A percentile compares a stretch with the other conserved stretches of the same genome.
Conservation (phyloP, 2,113 vertebrate species). For the Xenopus laevis region DNA sequence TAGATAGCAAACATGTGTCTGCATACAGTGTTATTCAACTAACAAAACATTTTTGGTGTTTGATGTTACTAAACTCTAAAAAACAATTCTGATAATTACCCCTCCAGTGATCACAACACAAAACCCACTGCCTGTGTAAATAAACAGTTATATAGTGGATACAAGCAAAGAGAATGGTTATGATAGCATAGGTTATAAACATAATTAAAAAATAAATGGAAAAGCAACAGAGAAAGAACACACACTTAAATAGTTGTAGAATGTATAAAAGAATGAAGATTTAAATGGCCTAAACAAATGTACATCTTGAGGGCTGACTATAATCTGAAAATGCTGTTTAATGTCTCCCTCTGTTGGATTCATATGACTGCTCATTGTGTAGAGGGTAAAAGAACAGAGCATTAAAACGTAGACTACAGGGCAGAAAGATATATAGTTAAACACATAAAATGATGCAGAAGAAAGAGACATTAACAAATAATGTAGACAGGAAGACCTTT, state of each 20-base stretch:
- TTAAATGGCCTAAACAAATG: constrained; percentile 14
- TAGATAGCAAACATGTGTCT: no score
- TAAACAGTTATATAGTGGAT: no score
- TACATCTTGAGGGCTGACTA: neutral
- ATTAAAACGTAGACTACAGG: neutral
- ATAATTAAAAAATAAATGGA: no score
- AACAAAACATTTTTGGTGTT: no score
- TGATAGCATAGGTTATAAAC: no score
- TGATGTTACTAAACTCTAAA: no score
- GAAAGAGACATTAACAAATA: constrained; percentile 23
- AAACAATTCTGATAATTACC: no score
- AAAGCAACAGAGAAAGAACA: no score
- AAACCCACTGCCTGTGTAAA: no score
- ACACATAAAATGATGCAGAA: constrained; percentile 25
- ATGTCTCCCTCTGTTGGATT: constrained; percentile 28
- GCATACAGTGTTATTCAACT: no score
- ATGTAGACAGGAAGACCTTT: constrained; percentile 26
- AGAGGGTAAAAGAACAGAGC: constrained; percentile 2
- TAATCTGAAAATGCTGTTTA: constrained; percentile 5
- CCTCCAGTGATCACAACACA: no score
- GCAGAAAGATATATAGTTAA: constrained; percentile 20
- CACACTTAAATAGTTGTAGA: neutral
- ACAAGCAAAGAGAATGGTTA: no score
- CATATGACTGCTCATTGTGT: constrained; percentile 11
- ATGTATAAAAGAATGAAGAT: neutral